A percentile compares a stretch with the other conserved stretches of the same genome.
phyloP scores from a whole-genome alignment of 2,888 invertebrate species.

The Atethmia centrago region DNA sequence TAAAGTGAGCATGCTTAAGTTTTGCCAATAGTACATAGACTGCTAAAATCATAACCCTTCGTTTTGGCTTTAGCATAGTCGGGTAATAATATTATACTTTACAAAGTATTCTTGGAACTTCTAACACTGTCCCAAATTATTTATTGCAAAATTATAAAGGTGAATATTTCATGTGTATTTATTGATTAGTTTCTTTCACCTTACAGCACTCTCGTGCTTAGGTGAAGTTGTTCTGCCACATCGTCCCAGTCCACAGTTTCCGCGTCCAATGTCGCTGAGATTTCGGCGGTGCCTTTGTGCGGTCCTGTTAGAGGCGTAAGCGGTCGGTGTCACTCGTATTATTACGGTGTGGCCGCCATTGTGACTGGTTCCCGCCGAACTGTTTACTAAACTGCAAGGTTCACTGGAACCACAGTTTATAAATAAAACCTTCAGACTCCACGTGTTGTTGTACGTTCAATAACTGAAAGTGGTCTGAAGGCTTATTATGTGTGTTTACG shows the following conservation, averaged over 20 bases:
- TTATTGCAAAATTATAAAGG: too few species aligned
- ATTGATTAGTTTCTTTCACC: neutral
- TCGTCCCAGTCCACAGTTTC: slow-evolving; percentile 52
- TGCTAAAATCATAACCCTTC: too few species aligned
- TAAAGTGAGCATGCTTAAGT: too few species aligned
- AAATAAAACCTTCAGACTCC: slow-evolving; percentile 20
- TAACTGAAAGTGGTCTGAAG: slow-evolving; percentile 7
- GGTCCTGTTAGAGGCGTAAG: slow-evolving; percentile 64
- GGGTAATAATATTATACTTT: too few species aligned
- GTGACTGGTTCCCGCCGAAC: slow-evolving; percentile 26
- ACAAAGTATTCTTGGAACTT: too few species aligned
- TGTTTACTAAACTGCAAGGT: slow-evolving; percentile 36
- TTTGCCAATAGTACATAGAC: too few species aligned
- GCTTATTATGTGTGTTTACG: neutral
- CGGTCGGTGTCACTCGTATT: slow-evolving; percentile 54
- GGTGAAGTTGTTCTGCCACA: too few species aligned
- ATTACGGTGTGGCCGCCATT: slow-evolving; percentile 45
- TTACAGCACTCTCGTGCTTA: too few species aligned
- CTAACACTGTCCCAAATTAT: too few species aligned
- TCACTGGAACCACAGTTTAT: slow-evolving; percentile 16
- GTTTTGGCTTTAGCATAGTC: too few species aligned
- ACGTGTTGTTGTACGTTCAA: neutral
- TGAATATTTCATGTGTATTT: too few species aligned
- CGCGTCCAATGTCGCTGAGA: slow-evolving; percentile 43
- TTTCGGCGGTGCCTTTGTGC: slow-evolving; percentile 64